Evolutionary conservation across 2,888 invertebrate genomes (phyloP), one percentile per base, ranked within the genome.

Genomic region (Tachystola acroxantha): DNA sequence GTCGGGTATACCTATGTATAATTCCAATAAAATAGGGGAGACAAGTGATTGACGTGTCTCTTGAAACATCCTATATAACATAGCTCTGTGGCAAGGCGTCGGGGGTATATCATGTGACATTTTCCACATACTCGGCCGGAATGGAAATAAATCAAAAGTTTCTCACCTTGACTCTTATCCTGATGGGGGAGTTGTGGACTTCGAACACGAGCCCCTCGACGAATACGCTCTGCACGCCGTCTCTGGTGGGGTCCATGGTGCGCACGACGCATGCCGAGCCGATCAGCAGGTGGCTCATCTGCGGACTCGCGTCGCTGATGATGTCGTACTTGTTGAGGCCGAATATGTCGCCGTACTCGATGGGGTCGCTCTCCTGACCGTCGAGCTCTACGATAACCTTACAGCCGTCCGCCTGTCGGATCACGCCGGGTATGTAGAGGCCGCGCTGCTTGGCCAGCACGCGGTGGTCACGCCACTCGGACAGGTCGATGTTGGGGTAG

Each of bases 391-490:
- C 94, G 48, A 92, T 89, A 57, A 97, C 90, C 61, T 92, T 93
- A 50, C 90, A 89, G 40, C 88, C 89, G 25, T 88, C 88, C 22
- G 93, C 93, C 61, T 91, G 90, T 27, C 93, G 91, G 53, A 98
- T 97, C 39, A 95, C 93, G 36, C 97, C 98, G 6, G 97, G 96
- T 54, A 94, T 91, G 79, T 95, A 96, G 57, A 92, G 89, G 42
- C 92, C 91, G 48, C 93, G 92, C 64, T 93, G 91, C 70, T 94
- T 95, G 27, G 97, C 98, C 55, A 98, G 87, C 42, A 98, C 96
- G 56, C 97, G 89, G 71, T 97, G 96, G 64, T 96, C 95, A 53
- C 93, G 92, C 98, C 98, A 98, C 80, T 98, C 97, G 60, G 92
- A 93, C 54, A 98, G 89, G 85, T 98, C 96, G 48, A 98, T 90